Evolutionary conservation across 2,888 invertebrate species (phyloP).

Genomic region (Tetragonisca angustula): DNA sequence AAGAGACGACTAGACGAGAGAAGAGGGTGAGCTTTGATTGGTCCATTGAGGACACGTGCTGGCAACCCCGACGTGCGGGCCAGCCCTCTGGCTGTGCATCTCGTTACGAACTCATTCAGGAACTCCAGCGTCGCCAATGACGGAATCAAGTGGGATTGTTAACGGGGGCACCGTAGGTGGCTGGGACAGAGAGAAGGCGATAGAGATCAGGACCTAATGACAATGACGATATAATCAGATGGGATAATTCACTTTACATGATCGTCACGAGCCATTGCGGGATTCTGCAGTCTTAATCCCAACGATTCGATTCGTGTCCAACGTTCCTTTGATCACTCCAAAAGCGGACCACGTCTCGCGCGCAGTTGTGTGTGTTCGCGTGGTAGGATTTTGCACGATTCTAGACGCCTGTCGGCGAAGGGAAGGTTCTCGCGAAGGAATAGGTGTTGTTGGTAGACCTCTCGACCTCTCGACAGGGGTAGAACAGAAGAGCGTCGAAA

Average conservation of each 20-base stretch:
- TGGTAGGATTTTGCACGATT: not conserved
- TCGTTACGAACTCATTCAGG: slow-evolving; percentile 84
- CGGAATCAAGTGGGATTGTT: slow-evolving; percentile 83
- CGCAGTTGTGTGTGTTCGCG: no score
- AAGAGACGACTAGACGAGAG: slow-evolving; percentile 65
- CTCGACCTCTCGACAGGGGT: not conserved
- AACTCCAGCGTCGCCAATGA: slow-evolving; percentile 77
- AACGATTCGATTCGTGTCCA: not conserved
- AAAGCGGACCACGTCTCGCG: not conserved
- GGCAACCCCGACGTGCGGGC: slow-evolving; percentile 75
- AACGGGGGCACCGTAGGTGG: slow-evolving; percentile 74
- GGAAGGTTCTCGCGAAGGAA: slow-evolving; percentile 1
- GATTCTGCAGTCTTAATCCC: slow-evolving; percentile 9
- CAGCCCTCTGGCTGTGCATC: slow-evolving; percentile 82
- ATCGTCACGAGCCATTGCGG: slow-evolving; percentile 57
- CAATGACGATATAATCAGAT: slow-evolving; percentile 73
- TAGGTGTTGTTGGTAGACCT: not conserved
- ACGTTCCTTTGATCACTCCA: not conserved
- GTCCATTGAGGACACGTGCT: slow-evolving; percentile 84
- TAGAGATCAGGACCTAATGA: slow-evolving; percentile 70
- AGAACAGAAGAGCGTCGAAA: slow-evolving; percentile 15
- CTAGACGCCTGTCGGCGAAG: not conserved
- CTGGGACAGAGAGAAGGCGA: slow-evolving; percentile 65
- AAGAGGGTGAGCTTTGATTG: slow-evolving; percentile 83
- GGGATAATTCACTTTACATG: slow-evolving; percentile 70